phyloP scores from a whole-genome alignment of 2,888 invertebrate species.

The Orgyia antiqua region DNA sequence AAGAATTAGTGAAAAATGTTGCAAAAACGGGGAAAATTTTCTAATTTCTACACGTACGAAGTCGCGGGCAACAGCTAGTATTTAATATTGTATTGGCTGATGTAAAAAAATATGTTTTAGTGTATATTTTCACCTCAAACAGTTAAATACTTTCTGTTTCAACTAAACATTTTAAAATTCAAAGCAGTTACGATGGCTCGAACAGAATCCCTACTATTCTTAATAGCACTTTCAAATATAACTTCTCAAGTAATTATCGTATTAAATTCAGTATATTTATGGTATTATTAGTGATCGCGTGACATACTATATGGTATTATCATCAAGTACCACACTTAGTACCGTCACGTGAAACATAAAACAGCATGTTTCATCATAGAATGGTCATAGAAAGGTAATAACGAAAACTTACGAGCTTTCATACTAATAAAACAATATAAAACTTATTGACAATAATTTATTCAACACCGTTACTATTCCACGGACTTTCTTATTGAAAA shows the following conservation, averaged over 20 bases:
- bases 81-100: too few species aligned
- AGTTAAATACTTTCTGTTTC: too few species aligned
- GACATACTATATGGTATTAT: slow-evolving; percentile 32
- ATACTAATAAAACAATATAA: slow-evolving; percentile 73
- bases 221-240: slow-evolving; percentile 17
- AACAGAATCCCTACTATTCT: too few species aligned
- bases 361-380: slow-evolving; percentile 45
- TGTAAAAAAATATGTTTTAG: too few species aligned
- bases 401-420: slow-evolving; percentile 57
- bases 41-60: too few species aligned
- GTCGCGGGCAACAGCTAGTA: too few species aligned
- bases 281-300: slow-evolving; percentile 28
- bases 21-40: too few species aligned
- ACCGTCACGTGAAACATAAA: slow-evolving; percentile 33
- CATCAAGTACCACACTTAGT: slow-evolving; percentile 38
- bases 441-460: slow-evolving; percentile 69
- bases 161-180: too few species aligned
- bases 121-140: too few species aligned
- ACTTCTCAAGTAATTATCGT: slow-evolving; percentile 25
- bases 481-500: slow-evolving; percentile 3
- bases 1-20: too few species aligned
- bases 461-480: slow-evolving; percentile 24
- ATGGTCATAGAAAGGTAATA: slow-evolving; percentile 44
- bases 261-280: slow-evolving; percentile 28
- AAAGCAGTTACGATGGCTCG: too few species aligned